Conservation (phyloP, 1,140 invertebrate species). For the Drosophila punjabiensis region DNA sequence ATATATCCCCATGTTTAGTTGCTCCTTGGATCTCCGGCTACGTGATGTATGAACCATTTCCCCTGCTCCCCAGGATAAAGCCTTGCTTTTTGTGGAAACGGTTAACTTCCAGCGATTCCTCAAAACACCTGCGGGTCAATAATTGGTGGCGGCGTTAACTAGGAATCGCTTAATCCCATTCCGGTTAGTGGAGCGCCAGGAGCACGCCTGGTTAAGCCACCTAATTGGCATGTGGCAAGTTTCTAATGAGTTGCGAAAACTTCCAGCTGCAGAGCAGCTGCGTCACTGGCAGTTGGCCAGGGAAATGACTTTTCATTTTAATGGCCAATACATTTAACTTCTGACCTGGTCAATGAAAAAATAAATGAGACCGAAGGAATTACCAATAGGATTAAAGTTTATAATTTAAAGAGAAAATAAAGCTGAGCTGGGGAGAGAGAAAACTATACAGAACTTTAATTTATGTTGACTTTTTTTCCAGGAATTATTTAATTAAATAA, state of each 20-base stretch:
- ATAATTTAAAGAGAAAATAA: not conserved
- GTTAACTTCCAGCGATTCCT: constrained; percentile 26
- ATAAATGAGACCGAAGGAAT: constrained; percentile 6
- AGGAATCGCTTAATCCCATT: constrained; percentile 19
- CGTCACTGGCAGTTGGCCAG: constrained; percentile 34
- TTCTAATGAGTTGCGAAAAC: constrained; percentile 74
- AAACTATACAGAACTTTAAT: not conserved
- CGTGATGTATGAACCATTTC: constrained; percentile 57
- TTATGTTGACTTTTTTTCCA: not conserved
- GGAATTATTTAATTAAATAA: not conserved
- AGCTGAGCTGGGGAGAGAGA: not conserved
- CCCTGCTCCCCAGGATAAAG: constrained; percentile 7
- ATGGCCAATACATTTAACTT: constrained; percentile 13
- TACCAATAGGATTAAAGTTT: constrained; percentile 2
- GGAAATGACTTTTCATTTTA: constrained; percentile 56
- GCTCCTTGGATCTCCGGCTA: constrained; percentile 39
- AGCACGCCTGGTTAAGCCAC: constrained; percentile 35
- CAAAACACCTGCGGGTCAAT: constrained; percentile 43
- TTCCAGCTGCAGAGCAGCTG: constrained; percentile 46
- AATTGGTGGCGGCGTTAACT: constrained; percentile 51
- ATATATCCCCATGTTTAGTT: constrained; percentile 36
- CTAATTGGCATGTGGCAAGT: constrained; percentile 74
- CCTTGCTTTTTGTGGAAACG: constrained; percentile 21
- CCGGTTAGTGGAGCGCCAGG: constrained; percentile 23
- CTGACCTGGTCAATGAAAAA: constrained; percentile 3